Conservation (phyloP, 2,113 vertebrate species). For the Corythoichthys haematopterus region DNA sequence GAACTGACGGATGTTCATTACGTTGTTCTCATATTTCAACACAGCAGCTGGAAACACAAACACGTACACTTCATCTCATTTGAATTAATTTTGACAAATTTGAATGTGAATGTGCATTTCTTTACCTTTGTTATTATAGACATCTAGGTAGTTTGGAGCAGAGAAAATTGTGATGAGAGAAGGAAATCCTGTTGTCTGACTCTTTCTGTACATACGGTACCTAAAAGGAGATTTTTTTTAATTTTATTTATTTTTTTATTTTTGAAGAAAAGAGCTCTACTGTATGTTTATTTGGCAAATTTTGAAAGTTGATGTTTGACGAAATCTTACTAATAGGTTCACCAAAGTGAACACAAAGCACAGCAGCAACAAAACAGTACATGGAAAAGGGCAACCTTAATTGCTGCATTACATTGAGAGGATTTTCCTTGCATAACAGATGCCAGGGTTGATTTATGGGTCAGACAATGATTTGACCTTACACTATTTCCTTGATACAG, state of each 20-base stretch:
- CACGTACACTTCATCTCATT: neutral
- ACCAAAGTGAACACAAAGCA: slow-evolving; percentile 1
- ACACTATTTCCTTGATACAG: slow-evolving; percentile 10
- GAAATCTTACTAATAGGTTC: slow-evolving; percentile 38
- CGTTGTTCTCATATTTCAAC: slow-evolving; percentile 81
- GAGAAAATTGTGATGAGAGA: slow-evolving; percentile 82
- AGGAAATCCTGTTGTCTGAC: slow-evolving; percentile 80
- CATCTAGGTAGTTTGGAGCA: slow-evolving; percentile 80
- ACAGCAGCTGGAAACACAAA: slow-evolving; percentile 66
- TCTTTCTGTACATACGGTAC: slow-evolving; percentile 82
- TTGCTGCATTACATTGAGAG: slow-evolving; percentile 40
- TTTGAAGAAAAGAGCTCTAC: neutral
- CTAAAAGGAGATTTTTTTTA: slow-evolving; percentile 37
- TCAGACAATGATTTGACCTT: slow-evolving; percentile 18
- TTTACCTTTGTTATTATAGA: slow-evolving; percentile 81
- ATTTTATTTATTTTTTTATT: neutral
- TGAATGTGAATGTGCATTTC: neutral
- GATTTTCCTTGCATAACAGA: slow-evolving; percentile 43
- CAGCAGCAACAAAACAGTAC: slow-evolving; percentile 1
- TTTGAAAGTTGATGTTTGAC: slow-evolving; percentile 24
- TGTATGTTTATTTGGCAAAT: neutral
- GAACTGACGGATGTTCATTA: slow-evolving; percentile 82
- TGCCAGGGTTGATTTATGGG: slow-evolving; percentile 32
- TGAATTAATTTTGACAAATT: neutral
- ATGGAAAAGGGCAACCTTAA: slow-evolving; percentile 29